Conservation (phyloP, 2,888 invertebrate genomes). For the Automeris io region DNA sequence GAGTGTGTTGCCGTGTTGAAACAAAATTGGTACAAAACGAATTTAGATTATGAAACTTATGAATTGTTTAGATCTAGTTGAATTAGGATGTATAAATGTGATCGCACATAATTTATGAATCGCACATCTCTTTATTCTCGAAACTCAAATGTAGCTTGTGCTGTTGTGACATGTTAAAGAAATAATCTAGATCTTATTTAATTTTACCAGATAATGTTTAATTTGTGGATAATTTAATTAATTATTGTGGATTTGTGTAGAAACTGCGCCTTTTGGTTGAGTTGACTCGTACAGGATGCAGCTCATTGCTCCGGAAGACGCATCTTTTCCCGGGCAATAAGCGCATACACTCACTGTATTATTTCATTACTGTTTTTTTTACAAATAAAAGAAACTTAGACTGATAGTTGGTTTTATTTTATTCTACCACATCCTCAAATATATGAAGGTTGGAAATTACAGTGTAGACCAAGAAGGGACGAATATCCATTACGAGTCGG, state of each 20-base stretch:
- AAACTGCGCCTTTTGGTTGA: too few species aligned
- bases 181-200: not conserved
- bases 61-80: slow-evolving; percentile 42
- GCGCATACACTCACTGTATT: slow-evolving; percentile 66
- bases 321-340: slow-evolving; percentile 74
- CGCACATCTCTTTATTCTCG: slow-evolving; percentile 35
- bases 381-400: slow-evolving; percentile 72
- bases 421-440: too few species aligned
- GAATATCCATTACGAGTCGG: too few species aligned
- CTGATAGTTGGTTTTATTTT: slow-evolving; percentile 47
- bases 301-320: slow-evolving; percentile 75
- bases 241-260: too few species aligned
- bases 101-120: slow-evolving; percentile 57
- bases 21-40: slow-evolving; percentile 62
- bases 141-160: slow-evolving; percentile 31
- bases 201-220: too few species aligned
- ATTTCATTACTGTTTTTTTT: slow-evolving; percentile 67
- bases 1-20: slow-evolving; percentile 11
- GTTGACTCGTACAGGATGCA: slow-evolving; percentile 30
- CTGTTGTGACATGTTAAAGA: slow-evolving; percentile 11
- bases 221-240: slow-evolving; percentile 9
- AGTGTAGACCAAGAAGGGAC: too few species aligned
- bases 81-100: slow-evolving; percentile 47
- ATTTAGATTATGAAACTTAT: slow-evolving; percentile 51
- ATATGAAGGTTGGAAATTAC: too few species aligned